Evolutionary conservation across 2,797 vertebrate species (phyloP).

Genomic region (Mormyrops boulengeri): DNA sequence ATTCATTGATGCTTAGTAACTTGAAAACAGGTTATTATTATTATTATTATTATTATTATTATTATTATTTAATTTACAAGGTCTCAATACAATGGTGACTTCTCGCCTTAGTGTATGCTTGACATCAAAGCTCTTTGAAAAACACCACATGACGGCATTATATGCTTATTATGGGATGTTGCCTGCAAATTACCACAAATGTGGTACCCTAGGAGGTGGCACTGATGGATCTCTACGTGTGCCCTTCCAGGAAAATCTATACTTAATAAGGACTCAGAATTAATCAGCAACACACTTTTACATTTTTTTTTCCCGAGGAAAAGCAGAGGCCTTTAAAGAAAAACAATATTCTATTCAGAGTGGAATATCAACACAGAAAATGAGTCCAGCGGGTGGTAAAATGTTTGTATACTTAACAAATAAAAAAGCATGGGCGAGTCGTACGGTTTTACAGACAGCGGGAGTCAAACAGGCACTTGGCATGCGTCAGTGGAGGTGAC

Average conservation of each 20-base stretch:
- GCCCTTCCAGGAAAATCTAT: slow-evolving; percentile 8
- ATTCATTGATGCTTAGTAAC: neutral
- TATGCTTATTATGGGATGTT: neutral
- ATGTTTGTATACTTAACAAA: slow-evolving; percentile 14
- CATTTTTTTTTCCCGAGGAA: neutral
- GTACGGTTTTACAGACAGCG: neutral
- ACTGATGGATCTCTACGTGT: neutral
- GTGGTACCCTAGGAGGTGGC: neutral
- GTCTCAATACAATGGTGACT: neutral
- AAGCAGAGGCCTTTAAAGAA: neutral
- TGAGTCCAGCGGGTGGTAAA: neutral
- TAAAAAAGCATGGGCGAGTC: neutral
- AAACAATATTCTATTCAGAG: neutral
- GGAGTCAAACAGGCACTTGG: neutral
- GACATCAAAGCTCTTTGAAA: neutral
- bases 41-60: neutral
- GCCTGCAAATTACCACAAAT: neutral
- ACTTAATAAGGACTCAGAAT: neutral
- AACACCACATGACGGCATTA: neutral
- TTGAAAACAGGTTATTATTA: neutral
- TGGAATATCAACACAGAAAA: neutral
- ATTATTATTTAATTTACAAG: neutral
- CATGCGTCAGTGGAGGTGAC: neutral
- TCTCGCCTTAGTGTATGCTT: slow-evolving; percentile 23
- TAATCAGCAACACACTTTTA: neutral